Evolutionary conservation across 2,797 vertebrate genomes (phyloP).

Genomic region (Sarcoramphus papa): DNA sequence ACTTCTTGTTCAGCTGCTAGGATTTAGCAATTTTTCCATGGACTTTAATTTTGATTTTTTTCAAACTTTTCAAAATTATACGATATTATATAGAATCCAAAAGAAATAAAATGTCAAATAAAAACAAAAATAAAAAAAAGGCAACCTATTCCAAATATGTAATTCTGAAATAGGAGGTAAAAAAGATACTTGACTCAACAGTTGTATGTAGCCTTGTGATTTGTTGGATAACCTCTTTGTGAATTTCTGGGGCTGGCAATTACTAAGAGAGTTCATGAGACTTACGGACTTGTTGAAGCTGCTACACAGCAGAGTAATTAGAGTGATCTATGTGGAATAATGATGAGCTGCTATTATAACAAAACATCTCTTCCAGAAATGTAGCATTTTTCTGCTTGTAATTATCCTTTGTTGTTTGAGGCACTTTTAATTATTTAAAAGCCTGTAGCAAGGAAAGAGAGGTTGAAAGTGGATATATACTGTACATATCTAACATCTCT

Average conservation of each 20-base stretch:
- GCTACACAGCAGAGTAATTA: background rate
- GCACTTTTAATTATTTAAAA: background rate
- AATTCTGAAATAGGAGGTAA: background rate
- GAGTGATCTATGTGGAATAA: background rate
- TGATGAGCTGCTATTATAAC: background rate
- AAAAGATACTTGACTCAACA: background rate
- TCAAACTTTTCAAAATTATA: background rate
- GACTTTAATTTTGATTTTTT: background rate
- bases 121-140: background rate
- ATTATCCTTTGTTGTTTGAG: background rate
- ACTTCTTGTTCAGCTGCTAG: background rate
- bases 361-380: background rate
- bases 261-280: background rate
- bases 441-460: background rate
- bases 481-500: background rate
- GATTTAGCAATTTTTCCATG: background rate
- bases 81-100: background rate
- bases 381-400: background rate
- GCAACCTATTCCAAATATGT: background rate
- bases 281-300: background rate
- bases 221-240: background rate
- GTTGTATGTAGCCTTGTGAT: background rate
- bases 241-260: background rate
- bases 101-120: background rate
- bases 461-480: background rate